A percentile compares a stretch with the other conserved stretches of the same genome.
phyloP scores from a whole-genome alignment of 2,113 vertebrate genomes.

The Myotis davidii region DNA sequence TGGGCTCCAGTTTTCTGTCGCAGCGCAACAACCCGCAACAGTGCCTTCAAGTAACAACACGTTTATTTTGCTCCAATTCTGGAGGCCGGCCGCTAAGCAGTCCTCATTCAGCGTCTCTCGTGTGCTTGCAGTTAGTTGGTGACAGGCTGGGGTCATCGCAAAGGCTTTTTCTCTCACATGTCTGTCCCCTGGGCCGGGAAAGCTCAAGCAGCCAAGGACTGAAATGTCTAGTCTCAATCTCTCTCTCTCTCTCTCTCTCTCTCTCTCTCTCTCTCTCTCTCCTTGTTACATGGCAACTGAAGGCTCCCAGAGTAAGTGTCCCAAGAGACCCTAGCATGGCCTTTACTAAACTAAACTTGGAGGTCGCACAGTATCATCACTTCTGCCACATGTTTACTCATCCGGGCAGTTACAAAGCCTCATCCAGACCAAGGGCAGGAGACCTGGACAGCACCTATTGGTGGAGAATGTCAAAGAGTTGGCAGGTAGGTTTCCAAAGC shows the following conservation, averaged over 20 bases:
- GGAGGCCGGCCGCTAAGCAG: neutral
- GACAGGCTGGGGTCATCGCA: neutral
- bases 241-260: neutral
- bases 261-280: neutral
- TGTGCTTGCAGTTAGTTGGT: neutral
- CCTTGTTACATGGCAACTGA: neutral
- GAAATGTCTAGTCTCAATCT: neutral
- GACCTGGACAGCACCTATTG: neutral
- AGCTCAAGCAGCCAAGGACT: neutral
- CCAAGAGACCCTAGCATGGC: neutral
- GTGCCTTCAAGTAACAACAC: neutral
- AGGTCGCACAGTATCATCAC: neutral
- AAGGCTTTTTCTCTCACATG: neutral
- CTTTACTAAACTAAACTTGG: neutral
- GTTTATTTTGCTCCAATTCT: neutral
- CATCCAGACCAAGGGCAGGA: neutral
- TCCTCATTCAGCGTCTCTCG: neutral
- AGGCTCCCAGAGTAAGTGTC: neutral
- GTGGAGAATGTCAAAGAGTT: neutral
- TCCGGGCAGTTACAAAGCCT: neutral
- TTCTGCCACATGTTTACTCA: neutral
- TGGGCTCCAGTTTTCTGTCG: neutral
- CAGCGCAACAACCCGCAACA: neutral
- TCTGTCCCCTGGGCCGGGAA: neutral
- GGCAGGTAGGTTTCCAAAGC: neutral